Evolutionary conservation across 23 tunicate genomes (phyloP).

Genomic region (Clavelina lepadiformis): DNA sequence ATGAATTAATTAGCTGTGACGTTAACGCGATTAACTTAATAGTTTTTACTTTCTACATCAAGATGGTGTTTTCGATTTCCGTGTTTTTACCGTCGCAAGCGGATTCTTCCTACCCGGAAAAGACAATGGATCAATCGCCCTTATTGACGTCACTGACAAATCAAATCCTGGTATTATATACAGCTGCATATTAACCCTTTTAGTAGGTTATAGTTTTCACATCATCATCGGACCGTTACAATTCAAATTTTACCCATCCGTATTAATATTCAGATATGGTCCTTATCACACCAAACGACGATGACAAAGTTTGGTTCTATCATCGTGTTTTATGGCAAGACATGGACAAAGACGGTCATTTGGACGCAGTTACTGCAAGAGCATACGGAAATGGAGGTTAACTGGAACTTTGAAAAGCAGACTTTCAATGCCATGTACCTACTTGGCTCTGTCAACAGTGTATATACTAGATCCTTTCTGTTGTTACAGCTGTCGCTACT

Average conservation of each 20-base stretch:
- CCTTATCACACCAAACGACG: constrained; percentile 23
- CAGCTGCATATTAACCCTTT: too few relatives aligned
- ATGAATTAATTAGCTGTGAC: too few relatives aligned
- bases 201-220: too few relatives aligned
- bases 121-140: constrained; percentile 75
- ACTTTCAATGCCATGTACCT: not conserved
- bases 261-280: constrained; percentile 24
- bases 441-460: not conserved
- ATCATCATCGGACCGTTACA: too few relatives aligned
- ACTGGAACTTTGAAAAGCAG: not conserved
- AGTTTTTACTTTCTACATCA: too few relatives aligned
- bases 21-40: too few relatives aligned
- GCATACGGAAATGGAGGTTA: constrained; percentile 72
- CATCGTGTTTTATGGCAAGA: constrained; percentile 71
- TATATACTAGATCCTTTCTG: not conserved
- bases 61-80: constrained; percentile 52
- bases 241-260: not conserved
- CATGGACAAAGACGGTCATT: constrained; percentile 75
- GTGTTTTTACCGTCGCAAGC: constrained; percentile 66
- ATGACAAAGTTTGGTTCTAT: constrained; percentile 51
- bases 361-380: constrained; percentile 66
- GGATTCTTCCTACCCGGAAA: constrained; percentile 90
- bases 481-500: constrained; percentile 28
- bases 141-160: constrained; percentile 76
- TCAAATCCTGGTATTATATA: constrained; percentile 34